phyloP scores from a whole-genome alignment of 2,888 invertebrate genomes.

The Panorpa germanica region DNA sequence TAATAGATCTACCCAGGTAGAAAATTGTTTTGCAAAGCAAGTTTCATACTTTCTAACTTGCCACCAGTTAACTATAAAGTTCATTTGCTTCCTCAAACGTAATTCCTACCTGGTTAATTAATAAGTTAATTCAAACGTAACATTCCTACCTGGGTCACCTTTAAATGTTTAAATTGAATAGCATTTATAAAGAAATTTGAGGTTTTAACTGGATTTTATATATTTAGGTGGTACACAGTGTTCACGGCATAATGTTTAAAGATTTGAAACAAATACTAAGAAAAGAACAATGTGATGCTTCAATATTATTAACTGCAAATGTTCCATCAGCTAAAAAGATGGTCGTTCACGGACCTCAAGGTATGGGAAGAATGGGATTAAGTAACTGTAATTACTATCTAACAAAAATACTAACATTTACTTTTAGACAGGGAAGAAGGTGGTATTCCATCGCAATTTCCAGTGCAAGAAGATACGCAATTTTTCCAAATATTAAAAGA shows the following conservation, averaged over 20 bases:
- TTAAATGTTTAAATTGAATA: no score
- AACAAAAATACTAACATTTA: constrained; percentile 1
- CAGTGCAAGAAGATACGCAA: constrained; percentile 94
- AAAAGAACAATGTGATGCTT: constrained; percentile 98
- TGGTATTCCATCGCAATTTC: constrained; percentile 95
- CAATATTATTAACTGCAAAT: constrained; percentile 91
- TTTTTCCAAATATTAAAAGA: constrained; percentile 90
- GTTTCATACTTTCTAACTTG: no score
- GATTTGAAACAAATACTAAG: constrained; percentile 95
- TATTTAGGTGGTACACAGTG: constrained; percentile 82
- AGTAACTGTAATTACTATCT: constrained; percentile 2
- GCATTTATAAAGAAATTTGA: constrained; percentile 7
- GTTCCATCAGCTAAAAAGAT: constrained; percentile 99
- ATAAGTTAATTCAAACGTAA: no score
- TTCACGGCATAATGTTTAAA: constrained; percentile 98
- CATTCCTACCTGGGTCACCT: no score
- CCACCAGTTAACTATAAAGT: no score
- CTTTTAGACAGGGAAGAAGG: constrained; percentile 61
- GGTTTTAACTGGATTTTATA: no score
- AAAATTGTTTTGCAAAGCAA: no score
- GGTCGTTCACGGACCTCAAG: constrained; percentile 82
- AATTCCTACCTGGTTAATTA: no score
- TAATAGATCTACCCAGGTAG: no score
- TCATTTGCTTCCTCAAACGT: no score
- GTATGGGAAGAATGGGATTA: constrained; percentile 20